A percentile compares a stretch with the other conserved stretches of the same genome.
These are phyloP conservation scores for Gadus macrocephalus DNA, from an alignment of 2,113 vertebrate genomes.

Conservation along the genomic window DNA sequence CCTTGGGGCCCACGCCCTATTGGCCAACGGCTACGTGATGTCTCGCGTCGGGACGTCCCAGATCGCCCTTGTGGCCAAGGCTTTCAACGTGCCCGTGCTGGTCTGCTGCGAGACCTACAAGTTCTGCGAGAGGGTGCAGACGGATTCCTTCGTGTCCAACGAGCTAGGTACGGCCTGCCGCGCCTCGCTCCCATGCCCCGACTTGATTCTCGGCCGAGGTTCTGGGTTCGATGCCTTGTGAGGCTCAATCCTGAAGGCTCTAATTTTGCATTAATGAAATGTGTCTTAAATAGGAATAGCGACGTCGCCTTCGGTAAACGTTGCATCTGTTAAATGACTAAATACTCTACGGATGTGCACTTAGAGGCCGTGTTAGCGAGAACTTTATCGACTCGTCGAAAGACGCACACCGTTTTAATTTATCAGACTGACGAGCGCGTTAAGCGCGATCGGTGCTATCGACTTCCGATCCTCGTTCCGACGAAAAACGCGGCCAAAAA, in stretches of 20 bases:
- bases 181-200: not conserved
- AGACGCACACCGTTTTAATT: not conserved
- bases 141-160: conserved; percentile 97
- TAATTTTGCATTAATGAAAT: no score
- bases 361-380: no score
- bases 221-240: not conserved
- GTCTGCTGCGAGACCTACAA: conserved; percentile 99
- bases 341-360: not conserved
- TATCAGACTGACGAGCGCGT: no score
- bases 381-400: no score
- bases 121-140: conserved; percentile 97
- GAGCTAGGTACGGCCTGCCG: conserved; percentile 82
- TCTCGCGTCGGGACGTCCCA: conserved; percentile 94
- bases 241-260: no score
- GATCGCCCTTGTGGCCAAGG: conserved; percentile 90
- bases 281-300: no score
- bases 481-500: not conserved
- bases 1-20: conserved; percentile 89
- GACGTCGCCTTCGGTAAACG: not conserved
- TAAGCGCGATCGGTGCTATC: no score
- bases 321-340: not conserved
- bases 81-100: conserved; percentile 92
- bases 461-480: no score
- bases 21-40: conserved; percentile 98
- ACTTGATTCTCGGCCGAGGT: not conserved